Evolutionary conservation across 92 coral and sea anemone species (phyloP).

Genomic region (Phenganax stokvisi): DNA sequence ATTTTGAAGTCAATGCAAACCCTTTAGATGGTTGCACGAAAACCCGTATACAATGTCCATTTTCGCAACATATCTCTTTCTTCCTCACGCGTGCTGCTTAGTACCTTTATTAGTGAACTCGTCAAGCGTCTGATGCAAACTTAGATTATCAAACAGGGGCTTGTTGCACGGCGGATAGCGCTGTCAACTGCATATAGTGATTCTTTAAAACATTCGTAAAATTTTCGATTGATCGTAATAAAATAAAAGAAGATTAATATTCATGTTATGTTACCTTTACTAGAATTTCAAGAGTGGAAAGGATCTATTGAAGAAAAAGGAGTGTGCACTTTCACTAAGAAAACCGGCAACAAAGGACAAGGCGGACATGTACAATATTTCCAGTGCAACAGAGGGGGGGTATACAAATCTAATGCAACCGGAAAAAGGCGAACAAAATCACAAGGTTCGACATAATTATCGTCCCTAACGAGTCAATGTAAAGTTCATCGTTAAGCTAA

Average conservation of each 20-base stretch:
- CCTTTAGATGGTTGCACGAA: not conserved
- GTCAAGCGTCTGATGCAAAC: too few relatives aligned
- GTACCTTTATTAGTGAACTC: too few relatives aligned
- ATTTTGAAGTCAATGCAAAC: not conserved
- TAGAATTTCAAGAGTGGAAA: conserved; percentile 22
- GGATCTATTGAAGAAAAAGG: not conserved
- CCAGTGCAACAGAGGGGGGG: conserved; percentile 13
- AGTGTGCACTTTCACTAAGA: not conserved
- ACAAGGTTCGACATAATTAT: conserved; percentile 31
- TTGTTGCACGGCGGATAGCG: too few relatives aligned
- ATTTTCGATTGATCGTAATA: too few relatives aligned
- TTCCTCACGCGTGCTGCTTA: too few relatives aligned
- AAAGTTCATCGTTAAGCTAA: too few relatives aligned
- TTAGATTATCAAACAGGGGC: too few relatives aligned
- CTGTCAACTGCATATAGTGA: not conserved
- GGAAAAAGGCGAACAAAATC: conserved; percentile 41
- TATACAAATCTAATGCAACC: conserved; percentile 20
- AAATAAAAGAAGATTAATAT: too few relatives aligned
- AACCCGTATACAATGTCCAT: not conserved
- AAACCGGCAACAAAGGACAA: conserved; percentile 2
- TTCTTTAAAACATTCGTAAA: too few relatives aligned
- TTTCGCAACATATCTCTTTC: too few relatives aligned
- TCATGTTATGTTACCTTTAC: too few relatives aligned
- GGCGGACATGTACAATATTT: not conserved
- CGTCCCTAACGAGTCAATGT: too few relatives aligned